A percentile compares a stretch with the other conserved stretches of the same genome.
phyloP scores from a whole-genome alignment of 2,797 vertebrate genomes.

The Cichlasoma orientale region DNA sequence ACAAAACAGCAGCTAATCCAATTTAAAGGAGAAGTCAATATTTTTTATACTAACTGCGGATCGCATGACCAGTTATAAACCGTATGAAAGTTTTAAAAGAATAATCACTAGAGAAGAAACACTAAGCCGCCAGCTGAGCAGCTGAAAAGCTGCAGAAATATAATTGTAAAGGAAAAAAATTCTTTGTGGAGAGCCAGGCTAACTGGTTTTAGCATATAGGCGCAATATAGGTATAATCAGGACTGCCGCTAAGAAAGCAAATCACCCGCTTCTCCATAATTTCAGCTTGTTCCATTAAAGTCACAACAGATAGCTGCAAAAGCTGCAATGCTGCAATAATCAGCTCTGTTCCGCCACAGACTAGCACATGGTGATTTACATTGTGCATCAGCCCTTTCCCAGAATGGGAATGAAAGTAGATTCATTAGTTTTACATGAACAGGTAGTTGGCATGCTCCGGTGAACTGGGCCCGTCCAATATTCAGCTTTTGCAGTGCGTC shows the following conservation, averaged over 20 bases:
- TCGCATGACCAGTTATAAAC: neutral
- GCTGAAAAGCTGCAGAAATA: neutral
- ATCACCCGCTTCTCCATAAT: neutral
- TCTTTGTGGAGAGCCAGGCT: neutral
- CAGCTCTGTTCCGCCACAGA: neutral
- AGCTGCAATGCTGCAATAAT: neutral
- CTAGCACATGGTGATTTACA: constrained; percentile 35
- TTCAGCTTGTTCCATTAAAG: neutral
- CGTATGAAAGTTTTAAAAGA: neutral
- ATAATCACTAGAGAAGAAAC: neutral
- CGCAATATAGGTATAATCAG: neutral
- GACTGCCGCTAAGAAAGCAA: neutral
- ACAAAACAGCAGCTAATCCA: constrained; percentile 5
- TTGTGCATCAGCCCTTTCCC: constrained; percentile 28
- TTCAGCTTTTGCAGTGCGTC: constrained; percentile 40
- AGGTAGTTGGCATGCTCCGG: constrained; percentile 68
- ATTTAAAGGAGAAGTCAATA: neutral
- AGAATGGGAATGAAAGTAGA: constrained; percentile 50
- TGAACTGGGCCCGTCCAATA: constrained; percentile 59
- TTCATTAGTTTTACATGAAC: constrained; percentile 80
- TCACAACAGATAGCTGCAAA: neutral
- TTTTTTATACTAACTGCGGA: neutral
- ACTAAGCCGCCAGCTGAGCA: neutral
- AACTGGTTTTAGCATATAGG: neutral
- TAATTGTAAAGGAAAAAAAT: neutral